Percentiles rank a stretch among this genome's conserved stretches.
These are phyloP conservation scores for Temnothorax unifasciatus DNA, from an alignment of 2,888 invertebrate genomes.

Conservation along the genomic window DNA sequence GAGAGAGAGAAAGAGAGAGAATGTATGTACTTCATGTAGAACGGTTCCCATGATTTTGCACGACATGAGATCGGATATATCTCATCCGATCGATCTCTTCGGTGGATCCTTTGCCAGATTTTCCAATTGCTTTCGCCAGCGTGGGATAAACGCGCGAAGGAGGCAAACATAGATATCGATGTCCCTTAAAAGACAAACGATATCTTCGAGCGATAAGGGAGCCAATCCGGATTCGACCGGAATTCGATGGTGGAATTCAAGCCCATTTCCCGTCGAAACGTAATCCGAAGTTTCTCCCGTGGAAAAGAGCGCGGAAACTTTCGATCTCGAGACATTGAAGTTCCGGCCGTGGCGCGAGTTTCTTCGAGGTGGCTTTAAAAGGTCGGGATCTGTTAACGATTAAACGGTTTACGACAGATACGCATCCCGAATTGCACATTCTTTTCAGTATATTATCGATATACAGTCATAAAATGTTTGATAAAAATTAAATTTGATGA, in stretches of 20 bases:
- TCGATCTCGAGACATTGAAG: constrained; percentile 69
- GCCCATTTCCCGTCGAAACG: constrained; percentile 70
- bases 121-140: constrained; percentile 42
- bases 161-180: constrained; percentile 47
- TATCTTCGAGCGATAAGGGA: constrained; percentile 65
- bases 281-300: constrained; percentile 70
- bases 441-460: not conserved
- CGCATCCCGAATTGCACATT: constrained; percentile 5
- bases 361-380: constrained; percentile 67
- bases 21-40: not conserved
- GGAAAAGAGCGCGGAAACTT: constrained; percentile 60
- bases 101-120: constrained; percentile 19
- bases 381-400: constrained; percentile 64
- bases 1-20: not conserved
- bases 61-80: constrained; percentile 3
- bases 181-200: constrained; percentile 71
- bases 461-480: not conserved
- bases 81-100: not conserved
- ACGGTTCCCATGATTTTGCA: not conserved
- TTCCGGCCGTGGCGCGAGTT: constrained; percentile 69
- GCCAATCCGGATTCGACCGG: constrained; percentile 64
- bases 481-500: constrained; percentile 1
- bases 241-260: constrained; percentile 70
- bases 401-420: constrained; percentile 21
- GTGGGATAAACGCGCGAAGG: constrained; percentile 30